phyloP scores from a whole-genome alignment of 2,888 invertebrate species.

The Amblyjoppa proteus region DNA sequence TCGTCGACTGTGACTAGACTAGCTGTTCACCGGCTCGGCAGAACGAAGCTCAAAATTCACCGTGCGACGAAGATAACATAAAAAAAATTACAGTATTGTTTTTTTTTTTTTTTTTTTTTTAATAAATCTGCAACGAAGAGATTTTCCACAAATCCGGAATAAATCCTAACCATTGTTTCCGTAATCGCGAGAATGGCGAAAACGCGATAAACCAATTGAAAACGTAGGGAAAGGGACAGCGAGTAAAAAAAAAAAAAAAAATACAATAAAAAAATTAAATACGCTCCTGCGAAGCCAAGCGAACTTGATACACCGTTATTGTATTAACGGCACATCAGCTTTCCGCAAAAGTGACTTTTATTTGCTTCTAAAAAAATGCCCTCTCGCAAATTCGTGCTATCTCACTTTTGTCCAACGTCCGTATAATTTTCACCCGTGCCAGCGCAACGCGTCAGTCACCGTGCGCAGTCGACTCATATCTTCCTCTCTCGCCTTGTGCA shows the following conservation, averaged over 20 bases:
- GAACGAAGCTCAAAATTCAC: too few species aligned
- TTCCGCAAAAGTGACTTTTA: background rate
- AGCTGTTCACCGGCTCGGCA: too few species aligned
- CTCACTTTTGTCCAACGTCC: background rate
- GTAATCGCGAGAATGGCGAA: background rate
- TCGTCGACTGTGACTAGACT: background rate
- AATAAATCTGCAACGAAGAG: background rate
- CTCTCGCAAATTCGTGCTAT: background rate
- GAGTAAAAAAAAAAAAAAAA: too few species aligned
- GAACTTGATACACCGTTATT: too few species aligned
- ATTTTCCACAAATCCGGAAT: background rate
- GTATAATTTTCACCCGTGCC: background rate
- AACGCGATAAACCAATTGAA: slow-evolving; percentile 2
- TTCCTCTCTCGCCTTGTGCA: background rate
- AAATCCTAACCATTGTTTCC: slow-evolving; percentile 1
- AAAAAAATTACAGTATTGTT: background rate
- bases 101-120: background rate
- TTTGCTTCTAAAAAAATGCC: background rate
- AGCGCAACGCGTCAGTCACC: too few species aligned
- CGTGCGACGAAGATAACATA: background rate
- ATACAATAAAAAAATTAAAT: too few species aligned
- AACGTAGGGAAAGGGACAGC: background rate
- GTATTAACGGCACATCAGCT: too few species aligned
- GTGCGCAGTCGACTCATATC: too few species aligned
- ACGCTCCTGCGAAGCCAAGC: too few species aligned